Conservation (phyloP, 2,113 vertebrate genomes). For the Turdus rufiventris region DNA sequence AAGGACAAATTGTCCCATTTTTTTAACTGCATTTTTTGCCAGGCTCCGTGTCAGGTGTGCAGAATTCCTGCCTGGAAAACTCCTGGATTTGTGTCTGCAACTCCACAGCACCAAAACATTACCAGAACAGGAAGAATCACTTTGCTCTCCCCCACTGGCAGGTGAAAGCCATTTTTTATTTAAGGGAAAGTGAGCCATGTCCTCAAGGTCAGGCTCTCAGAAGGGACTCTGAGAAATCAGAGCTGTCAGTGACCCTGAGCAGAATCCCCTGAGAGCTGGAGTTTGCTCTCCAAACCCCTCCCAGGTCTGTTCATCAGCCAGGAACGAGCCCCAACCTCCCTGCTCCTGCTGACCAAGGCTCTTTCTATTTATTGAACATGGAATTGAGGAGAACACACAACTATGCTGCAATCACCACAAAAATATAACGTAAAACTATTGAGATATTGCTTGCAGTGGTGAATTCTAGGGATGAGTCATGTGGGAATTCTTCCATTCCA, state of each 20-base stretch:
- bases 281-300: background rate
- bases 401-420: background rate
- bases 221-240: background rate
- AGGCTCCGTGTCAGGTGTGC: accelerated
- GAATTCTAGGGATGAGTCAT: background rate
- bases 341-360: background rate
- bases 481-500: background rate
- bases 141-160: background rate
- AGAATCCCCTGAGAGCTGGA: background rate
- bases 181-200: background rate
- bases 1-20: background rate
- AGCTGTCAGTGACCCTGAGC: background rate
- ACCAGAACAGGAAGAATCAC: background rate
- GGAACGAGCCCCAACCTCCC: background rate
- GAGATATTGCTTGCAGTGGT: background rate
- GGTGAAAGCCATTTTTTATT: background rate
- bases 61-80: background rate
- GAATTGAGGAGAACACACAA: background rate
- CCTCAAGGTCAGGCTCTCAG: background rate
- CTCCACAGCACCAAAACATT: background rate
- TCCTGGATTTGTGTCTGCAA: background rate
- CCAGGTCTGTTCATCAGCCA: background rate
- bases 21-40: background rate
- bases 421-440: accelerated
- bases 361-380: background rate